Conservation (phyloP, 2,113 vertebrate genomes). For the Terrapene triunguis region DNA sequence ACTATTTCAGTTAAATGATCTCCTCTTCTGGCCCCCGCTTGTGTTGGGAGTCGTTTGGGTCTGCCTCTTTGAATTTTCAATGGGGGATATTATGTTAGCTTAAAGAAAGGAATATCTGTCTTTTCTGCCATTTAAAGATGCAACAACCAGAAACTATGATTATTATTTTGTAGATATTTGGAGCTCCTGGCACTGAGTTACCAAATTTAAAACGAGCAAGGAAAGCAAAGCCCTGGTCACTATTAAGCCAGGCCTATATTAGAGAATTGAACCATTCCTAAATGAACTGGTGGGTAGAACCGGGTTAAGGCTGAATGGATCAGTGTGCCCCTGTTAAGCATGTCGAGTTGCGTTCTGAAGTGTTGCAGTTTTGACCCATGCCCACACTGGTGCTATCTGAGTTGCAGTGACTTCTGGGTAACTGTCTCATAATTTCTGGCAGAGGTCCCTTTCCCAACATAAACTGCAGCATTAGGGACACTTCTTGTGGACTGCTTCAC, state of each 20-base stretch:
- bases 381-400: background rate
- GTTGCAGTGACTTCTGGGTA: background rate
- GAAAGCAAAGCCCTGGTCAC: background rate
- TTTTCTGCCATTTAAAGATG: background rate
- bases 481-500: rapidly evolving
- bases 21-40: conserved; percentile 21
- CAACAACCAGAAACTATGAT: conserved; percentile 1
- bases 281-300: background rate
- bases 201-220: background rate
- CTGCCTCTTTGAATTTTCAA: background rate
- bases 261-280: rapidly evolving
- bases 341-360: background rate
- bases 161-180: background rate
- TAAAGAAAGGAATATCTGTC: conserved; percentile 19
- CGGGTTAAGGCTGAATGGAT: rapidly evolving
- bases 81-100: background rate
- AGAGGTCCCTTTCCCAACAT: background rate
- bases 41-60: conserved; percentile 23
- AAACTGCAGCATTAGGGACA: background rate
- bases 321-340: rapidly evolving
- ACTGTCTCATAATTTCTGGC: background rate
- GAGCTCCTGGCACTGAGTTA: background rate
- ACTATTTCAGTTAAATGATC: conserved; percentile 30
- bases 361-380: background rate
- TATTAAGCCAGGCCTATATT: background rate